Percentiles rank a stretch among this genome's conserved stretches.
These are phyloP conservation scores for Okapia johnstoni DNA, from an alignment of 2,113 vertebrate species.

Conservation along the genomic window DNA sequence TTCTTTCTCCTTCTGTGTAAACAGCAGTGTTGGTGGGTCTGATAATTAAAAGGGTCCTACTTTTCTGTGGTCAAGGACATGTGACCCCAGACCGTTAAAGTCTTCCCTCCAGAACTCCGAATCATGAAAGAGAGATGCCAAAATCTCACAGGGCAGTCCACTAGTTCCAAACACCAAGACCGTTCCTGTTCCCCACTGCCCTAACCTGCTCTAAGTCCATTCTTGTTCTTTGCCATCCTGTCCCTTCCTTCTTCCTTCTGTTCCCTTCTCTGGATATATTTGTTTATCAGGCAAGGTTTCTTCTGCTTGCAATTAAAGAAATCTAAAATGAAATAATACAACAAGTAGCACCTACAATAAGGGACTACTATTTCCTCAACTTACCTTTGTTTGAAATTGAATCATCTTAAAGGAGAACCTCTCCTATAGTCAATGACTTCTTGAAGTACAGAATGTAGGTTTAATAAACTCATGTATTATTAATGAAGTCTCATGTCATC, in stretches of 20 bases:
- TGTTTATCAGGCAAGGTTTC: neutral
- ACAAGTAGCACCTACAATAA: neutral
- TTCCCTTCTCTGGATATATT: neutral
- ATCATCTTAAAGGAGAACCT: neutral
- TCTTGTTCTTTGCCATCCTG: neutral
- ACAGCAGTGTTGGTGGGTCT: neutral
- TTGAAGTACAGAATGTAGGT: neutral
- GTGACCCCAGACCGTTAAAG: neutral
- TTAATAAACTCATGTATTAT: neutral
- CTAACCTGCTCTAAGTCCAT: neutral
- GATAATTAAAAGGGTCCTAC: neutral
- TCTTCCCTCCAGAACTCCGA: neutral
- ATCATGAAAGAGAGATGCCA: neutral
- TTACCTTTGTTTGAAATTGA: neutral
- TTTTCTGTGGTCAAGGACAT: neutral
- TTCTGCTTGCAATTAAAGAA: neutral
- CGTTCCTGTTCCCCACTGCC: neutral
- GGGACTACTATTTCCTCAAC: neutral
- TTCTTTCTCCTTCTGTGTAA: neutral
- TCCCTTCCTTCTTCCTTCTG: neutral
- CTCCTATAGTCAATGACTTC: neutral
- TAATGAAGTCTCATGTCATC: neutral
- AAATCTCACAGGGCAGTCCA: neutral
- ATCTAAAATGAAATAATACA: neutral
- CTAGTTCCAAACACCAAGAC: neutral